Base-by-base conservation (phyloP, 2,797 vertebrate species). In the Pseudomugil gertrudae region DNA sequence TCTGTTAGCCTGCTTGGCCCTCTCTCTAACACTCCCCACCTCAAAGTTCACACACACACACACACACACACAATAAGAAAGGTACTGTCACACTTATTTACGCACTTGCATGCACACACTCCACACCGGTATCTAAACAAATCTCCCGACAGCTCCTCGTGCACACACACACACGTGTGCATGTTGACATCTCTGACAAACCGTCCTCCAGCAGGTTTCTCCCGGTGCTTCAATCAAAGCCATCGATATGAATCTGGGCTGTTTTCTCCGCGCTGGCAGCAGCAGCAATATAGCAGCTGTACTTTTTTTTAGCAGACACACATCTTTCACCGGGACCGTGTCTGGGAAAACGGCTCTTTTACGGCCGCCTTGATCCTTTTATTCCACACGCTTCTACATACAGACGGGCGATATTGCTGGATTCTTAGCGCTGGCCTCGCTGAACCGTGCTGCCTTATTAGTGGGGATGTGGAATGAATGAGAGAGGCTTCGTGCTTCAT, bases 1-100 rank as follows among this genome's bases (percentile, higher is more conserved):
- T 90, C 90, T 90, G 89, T 91, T 89, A 89, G 88, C 80, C 79
- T n/a, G 57, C 63, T 72, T 81, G 76, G 70, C 80, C 84, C 74
- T 79, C 82, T 79, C 72, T 59, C 83, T 81, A 78, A 86, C 78
- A 73, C 84, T 80, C 75, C 70, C 78, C 67, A 72, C 74, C 72
- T 75, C 74, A 64, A 74, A 78, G 69, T 79, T 67, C 73, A 79
- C 53, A 65, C 78, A 81, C 77, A 72, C 83, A 72, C 76, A 66
- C 68, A 72, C 57, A 35, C 45, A 72, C 66, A 67, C 63, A 69
- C 60, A 76, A 3, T 3, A 13, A 36, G 36, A 40, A 48, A 61
- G 21, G 27, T 57, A 23, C 47, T 33, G 66, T 83, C 66, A 61
- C 79, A 58, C 75, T 78, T 80, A 87, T 76, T 86, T 83, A 69